Evolutionary conservation across 2,888 invertebrate genomes (phyloP), one percentile per base, ranked within the genome.

Genomic region (Aplocera efformata): DNA sequence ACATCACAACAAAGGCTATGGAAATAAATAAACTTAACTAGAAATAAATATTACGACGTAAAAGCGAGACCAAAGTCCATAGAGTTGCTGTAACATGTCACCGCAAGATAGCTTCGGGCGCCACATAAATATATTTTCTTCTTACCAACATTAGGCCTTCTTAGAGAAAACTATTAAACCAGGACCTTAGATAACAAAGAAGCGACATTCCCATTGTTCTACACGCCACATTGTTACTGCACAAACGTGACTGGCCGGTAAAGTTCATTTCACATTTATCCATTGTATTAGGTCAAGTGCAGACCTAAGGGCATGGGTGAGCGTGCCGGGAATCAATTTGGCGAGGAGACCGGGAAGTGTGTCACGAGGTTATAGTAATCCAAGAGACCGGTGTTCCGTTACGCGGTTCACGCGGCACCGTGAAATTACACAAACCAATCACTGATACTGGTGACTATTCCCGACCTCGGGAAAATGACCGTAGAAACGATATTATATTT

Each of bases 301-400:
- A 39, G 58, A 55, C 63, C 58, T 52, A 60, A 56, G 66, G 66
- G 58, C 63, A 52, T 54, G 52, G 36, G 50, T 53, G 66, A 67
- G 68, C 60, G 62, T 58, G 58, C 63, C 66, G 58, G 62, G 76
- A 81, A 78, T 80, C 79, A 83, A 82, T 83, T 81, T 79, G 67
- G 63, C 61, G 65, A 67, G 71, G 71, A 68, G 69, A 69, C 64
- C 35, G 58, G 54, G 64, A 82, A 79, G 73, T 81, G 67, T 83
- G 85, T 76, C 75, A 84, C 57, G 76, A 73, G 84, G 84, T 82
- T 83, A 79, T 69, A 74, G 77, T 79, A 72, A 79, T 73, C 67
- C 69, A 65, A 73, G 72, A 72, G 69, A 67, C 54, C 49, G 37
- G 47, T 53, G 51, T 50, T 65, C 82, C 81, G 80, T 83, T 82